Conservation (phyloP, 2,888 invertebrate species). For the Geophilus truncorum region DNA sequence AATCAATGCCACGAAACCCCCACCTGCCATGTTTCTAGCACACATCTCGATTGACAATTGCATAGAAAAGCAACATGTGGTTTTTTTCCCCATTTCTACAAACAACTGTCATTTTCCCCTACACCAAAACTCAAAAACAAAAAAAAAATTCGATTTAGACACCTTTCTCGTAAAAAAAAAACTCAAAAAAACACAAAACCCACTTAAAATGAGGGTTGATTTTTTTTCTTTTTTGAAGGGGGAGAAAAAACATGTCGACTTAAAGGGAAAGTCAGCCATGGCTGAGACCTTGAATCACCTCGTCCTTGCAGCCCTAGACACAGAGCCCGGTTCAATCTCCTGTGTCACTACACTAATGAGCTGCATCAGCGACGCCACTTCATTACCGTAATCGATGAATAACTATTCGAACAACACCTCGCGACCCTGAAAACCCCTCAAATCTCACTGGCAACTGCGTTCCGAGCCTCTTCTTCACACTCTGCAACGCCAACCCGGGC, state of each 20-base stretch:
- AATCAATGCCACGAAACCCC: neutral
- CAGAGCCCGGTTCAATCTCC: neutral
- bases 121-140: neutral
- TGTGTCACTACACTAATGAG: constrained; percentile 3
- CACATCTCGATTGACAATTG: neutral
- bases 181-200: neutral
- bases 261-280: neutral
- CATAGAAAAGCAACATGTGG: neutral
- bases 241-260: too few species aligned
- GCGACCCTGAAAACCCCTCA: neutral
- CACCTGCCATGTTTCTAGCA: neutral
- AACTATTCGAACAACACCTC: neutral
- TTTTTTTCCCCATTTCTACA: neutral
- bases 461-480: neutral
- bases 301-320: constrained; percentile 4
- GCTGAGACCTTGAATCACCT: neutral
- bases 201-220: neutral
- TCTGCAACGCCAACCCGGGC: neutral
- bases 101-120: neutral
- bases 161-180: neutral
- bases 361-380: neutral
- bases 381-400: neutral
- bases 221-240: too few species aligned
- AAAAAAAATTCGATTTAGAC: neutral
- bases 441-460: neutral